Percentiles rank a stretch among this genome's conserved stretches.
phyloP scores from a whole-genome alignment of 2,797 vertebrate genomes.

The Coranthus polyacanthus region DNA sequence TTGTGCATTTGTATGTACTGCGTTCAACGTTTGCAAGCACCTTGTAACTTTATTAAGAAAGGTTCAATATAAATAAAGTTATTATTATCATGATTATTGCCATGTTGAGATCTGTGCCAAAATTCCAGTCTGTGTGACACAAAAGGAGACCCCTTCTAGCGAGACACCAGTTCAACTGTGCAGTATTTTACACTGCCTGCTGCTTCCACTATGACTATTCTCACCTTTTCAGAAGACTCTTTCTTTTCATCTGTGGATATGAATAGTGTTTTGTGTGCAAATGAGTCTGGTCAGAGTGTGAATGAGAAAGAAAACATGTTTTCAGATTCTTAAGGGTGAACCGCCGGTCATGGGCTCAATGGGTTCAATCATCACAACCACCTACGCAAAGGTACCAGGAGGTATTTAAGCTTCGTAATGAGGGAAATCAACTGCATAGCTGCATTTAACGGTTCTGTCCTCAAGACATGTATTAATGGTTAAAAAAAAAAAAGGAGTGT shows the following conservation, averaged over 20 bases:
- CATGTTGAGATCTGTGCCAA: no score
- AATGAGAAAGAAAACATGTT: slow-evolving; percentile 19
- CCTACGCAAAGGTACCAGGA: slow-evolving; percentile 15
- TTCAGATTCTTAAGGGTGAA: slow-evolving; percentile 35
- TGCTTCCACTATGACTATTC: background rate
- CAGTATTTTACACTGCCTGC: slow-evolving; percentile 2
- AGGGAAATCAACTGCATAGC: slow-evolving; percentile 41
- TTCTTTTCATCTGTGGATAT: slow-evolving; percentile 26
- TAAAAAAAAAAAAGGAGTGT: background rate
- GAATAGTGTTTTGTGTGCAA: slow-evolving; percentile 16
- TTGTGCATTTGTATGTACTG: no score
- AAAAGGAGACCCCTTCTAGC: slow-evolving; percentile 5
- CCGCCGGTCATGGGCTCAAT: slow-evolving; percentile 32
- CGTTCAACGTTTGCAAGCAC: no score
- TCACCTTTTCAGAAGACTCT: slow-evolving; percentile 1
- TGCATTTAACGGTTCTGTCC: slow-evolving; percentile 44
- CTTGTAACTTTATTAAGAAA: no score
- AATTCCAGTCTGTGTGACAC: no score
- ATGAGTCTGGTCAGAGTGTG: slow-evolving; percentile 7
- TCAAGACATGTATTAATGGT: slow-evolving; percentile 47
- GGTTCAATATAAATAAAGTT: no score
- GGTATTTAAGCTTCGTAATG: slow-evolving; percentile 22
- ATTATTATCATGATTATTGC: no score
- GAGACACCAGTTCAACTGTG: slow-evolving; percentile 10
- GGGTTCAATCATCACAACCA: slow-evolving; percentile 48